These are phyloP conservation scores for Cheilosia variabilis DNA, from an alignment of 2,888 invertebrate species.

Conservation along the genomic window DNA sequence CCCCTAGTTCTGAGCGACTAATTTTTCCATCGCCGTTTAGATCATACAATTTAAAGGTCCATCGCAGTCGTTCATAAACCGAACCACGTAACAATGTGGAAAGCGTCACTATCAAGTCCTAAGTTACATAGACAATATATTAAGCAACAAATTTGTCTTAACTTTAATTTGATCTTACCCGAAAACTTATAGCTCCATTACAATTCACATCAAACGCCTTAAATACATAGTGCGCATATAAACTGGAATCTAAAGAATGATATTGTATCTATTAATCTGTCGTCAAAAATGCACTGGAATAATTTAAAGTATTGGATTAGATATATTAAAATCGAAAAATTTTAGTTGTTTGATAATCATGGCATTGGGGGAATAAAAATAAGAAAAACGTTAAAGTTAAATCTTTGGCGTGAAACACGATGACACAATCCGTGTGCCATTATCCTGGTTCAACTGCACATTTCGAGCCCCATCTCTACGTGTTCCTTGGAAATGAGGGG, in stretches of 20 bases:
- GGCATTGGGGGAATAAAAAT: too few relatives aligned
- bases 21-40: slow-evolving; percentile 98
- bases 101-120: slow-evolving; percentile 97
- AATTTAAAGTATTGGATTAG: too few relatives aligned
- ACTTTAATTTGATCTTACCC: slow-evolving; percentile 87
- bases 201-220: slow-evolving; percentile 99
- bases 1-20: slow-evolving; percentile 93
- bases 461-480: too few relatives aligned
- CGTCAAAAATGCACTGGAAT: too few relatives aligned
- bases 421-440: too few relatives aligned
- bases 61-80: slow-evolving; percentile 96
- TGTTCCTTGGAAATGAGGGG: too few relatives aligned
- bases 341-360: too few relatives aligned
- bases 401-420: too few relatives aligned
- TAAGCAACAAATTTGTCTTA: background rate
- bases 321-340: too few relatives aligned
- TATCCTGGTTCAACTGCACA: too few relatives aligned
- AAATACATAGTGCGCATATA: slow-evolving; percentile 99
- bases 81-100: slow-evolving; percentile 96
- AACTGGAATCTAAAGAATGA: slow-evolving; percentile 91
- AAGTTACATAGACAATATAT: background rate
- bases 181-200: slow-evolving; percentile 98
- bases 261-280: background rate
- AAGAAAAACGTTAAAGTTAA: too few relatives aligned
- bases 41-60: slow-evolving; percentile 98